Evolutionary conservation across 2,797 vertebrate genomes (phyloP), one percentile per base, ranked within the genome.

Genomic region (Pempheris klunzingeri): DNA sequence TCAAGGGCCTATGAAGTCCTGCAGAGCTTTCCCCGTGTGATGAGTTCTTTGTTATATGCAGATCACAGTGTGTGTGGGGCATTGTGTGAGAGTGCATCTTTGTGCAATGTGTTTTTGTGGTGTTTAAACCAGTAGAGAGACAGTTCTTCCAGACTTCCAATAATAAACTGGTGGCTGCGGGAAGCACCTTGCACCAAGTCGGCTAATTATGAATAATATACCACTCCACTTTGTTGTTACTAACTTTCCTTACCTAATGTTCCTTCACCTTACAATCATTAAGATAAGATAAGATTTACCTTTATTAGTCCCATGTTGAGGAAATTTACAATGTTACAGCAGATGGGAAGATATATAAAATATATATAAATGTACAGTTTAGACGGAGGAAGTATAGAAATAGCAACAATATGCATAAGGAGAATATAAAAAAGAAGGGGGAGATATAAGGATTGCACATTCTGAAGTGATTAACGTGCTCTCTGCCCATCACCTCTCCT

Each of bases 161-260:
- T 69, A 64, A 68, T 69, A 67, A 71, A 72, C 18, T 5, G 1
- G 6, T 55, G 66, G 57, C 78, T 77, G 39, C 55, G 75, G 55
- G 75, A 76, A 50, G 68, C 46, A 43, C 65, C 30, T 82, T 88
- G 66, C 38, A 87, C 47, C 18, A 62, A 44, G 43, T 78, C 24
- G 2, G 39, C 60, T 82, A 83, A 88, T 86, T 82, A 74, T 88
- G 57, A 90, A 90, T 82, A 86, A 88, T 73, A 82, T 63, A 87
- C 80, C 5, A 26, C 20, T 34, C 44, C 20, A 44, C 18, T 26
- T 67, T 5, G 0, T 57, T 72, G 54, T 64, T 65, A 22, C 32
- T n/a, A n/a, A n/a, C n/a, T n/a, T n/a, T n/a, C n/a, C n/a, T n/a
- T n/a, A n/a, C 46, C 54, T 77, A 24, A 30, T 43, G 62, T 76